Evolutionary conservation across 1,140 invertebrate species (phyloP).

Genomic region (Drosophila neocordata): DNA sequence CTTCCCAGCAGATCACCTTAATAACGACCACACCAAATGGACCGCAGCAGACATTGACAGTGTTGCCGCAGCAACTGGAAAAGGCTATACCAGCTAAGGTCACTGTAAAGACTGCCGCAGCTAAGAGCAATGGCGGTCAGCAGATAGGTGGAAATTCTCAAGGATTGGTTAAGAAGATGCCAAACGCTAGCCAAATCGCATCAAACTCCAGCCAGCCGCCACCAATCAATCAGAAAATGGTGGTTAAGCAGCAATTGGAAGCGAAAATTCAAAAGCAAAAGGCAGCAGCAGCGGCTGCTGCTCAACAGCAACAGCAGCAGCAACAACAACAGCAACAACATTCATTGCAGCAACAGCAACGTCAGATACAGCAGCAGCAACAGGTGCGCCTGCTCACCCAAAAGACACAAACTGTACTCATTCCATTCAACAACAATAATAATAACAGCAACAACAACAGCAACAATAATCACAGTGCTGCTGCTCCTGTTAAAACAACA

Average conservation of each 20-base stretch:
- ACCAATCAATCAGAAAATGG: conserved; percentile 83
- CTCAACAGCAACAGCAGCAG: conserved; percentile 62
- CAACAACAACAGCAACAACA: conserved; percentile 41
- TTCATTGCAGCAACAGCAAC: conserved; percentile 69
- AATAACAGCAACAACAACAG: conserved; percentile 39
- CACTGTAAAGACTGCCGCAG: conserved; percentile 42
- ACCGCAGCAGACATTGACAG: conserved; percentile 66
- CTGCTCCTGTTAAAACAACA: conserved; percentile 49
- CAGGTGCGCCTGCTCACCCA: conserved; percentile 72
- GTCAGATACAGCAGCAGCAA: conserved; percentile 72
- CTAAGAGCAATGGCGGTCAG: conserved; percentile 23
- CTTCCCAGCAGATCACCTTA: conserved; percentile 87
- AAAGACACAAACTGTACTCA: conserved; percentile 83
- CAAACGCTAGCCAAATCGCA: conserved; percentile 14
- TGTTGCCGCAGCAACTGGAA: conserved; percentile 64
- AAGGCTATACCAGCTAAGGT: conserved; percentile 68
- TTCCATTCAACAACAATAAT: conserved; percentile 76
- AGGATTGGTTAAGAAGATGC: not conserved
- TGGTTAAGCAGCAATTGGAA: conserved; percentile 88
- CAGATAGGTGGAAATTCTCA: conserved; percentile 14
- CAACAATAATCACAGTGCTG: conserved; percentile 29
- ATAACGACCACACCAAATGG: conserved; percentile 82
- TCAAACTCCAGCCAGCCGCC: conserved; percentile 31
- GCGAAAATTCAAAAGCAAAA: conserved; percentile 86
- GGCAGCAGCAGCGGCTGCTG: conserved; percentile 74